These are phyloP conservation scores for Reticulitermes speratus DNA, from an alignment of 1,140 invertebrate genomes.

Conservation along the genomic window DNA sequence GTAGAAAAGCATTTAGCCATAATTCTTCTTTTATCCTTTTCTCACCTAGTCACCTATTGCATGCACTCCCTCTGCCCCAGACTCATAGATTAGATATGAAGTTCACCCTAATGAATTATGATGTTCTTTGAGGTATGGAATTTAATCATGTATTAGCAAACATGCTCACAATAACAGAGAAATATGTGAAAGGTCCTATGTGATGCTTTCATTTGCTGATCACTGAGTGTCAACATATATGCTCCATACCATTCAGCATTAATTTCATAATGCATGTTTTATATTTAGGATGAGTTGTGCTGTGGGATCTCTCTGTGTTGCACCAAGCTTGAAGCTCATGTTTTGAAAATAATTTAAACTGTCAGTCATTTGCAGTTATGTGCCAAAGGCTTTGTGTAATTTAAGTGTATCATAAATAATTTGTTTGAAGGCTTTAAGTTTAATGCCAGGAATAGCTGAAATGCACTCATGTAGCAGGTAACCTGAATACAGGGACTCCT, in stretches of 20 bases:
- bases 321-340: neutral
- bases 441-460: too few relatives aligned
- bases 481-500: too few relatives aligned
- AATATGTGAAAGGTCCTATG: neutral
- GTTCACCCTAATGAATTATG: neutral
- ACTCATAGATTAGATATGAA: neutral
- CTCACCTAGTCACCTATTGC: neutral
- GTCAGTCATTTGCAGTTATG: too few relatives aligned
- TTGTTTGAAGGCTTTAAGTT: too few relatives aligned
- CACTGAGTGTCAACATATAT: neutral
- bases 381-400: too few relatives aligned
- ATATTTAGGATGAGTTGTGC: neutral
- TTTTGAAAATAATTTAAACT: too few relatives aligned
- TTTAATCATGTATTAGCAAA: neutral
- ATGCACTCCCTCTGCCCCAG: neutral
- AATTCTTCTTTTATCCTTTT: neutral
- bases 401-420: too few relatives aligned
- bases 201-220: neutral
- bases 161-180: neutral
- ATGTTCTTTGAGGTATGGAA: neutral
- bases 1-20: neutral
- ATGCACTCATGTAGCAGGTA: too few relatives aligned
- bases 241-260: neutral
- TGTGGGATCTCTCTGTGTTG: slow-evolving; percentile 1
- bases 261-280: neutral